phyloP scores from a whole-genome alignment of 1,140 invertebrate species.

The Neoseiulus cucumeris region DNA sequence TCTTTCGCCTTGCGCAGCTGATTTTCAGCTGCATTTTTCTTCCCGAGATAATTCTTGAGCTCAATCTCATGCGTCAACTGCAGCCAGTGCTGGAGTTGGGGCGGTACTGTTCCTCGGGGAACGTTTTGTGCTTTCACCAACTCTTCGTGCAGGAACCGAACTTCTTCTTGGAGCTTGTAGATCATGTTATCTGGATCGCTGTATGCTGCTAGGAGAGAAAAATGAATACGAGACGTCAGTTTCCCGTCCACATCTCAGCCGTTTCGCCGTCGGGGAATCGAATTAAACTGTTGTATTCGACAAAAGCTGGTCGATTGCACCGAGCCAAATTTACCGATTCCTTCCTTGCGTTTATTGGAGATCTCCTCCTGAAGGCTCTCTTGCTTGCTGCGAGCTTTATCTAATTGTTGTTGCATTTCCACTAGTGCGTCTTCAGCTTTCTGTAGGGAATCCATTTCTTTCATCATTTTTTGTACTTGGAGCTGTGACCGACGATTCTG shows the following conservation, averaged over 20 bases:
- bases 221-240: conserved; percentile 28
- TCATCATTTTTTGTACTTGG: conserved; percentile 66
- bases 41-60: conserved; percentile 62
- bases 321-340: not conserved
- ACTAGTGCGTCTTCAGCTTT: conserved; percentile 65
- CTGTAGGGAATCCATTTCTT: conserved; percentile 75
- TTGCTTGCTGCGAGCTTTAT: conserved; percentile 14
- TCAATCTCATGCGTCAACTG: conserved; percentile 85
- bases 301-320: too few species aligned
- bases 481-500: conserved; percentile 65
- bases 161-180: conserved; percentile 14
- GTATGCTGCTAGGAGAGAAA: conserved; percentile 16
- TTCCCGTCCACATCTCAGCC: conserved; percentile 65
- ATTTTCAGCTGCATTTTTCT: conserved; percentile 58
- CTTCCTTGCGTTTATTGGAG: not conserved
- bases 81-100: conserved; percentile 73
- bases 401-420: conserved; percentile 42
- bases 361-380: conserved; percentile 9
- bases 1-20: conserved; percentile 69
- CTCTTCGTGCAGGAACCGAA: conserved; percentile 51
- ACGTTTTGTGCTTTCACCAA: conserved; percentile 65
- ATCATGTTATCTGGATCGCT: not conserved
- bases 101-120: conserved; percentile 60
- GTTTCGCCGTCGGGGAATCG: too few species aligned
- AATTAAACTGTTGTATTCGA: too few species aligned